A percentile compares a stretch with the other conserved stretches of the same genome.
Evolutionary conservation across 2,888 invertebrate genomes (phyloP).

Genomic region (Drosophila longiperda): DNA sequence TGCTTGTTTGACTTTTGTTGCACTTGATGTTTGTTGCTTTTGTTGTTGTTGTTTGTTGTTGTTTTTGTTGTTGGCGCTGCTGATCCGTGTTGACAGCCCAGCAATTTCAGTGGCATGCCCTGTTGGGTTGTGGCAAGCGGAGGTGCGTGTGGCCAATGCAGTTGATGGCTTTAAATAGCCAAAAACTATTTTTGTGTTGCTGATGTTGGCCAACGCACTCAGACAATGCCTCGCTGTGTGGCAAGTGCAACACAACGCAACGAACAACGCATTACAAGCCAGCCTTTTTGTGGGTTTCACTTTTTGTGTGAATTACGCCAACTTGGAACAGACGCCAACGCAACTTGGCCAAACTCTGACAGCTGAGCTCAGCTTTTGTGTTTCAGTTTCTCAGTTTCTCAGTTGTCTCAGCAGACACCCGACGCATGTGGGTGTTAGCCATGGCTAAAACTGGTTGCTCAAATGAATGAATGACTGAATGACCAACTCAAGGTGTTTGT

Average conservation of each 20-base stretch:
- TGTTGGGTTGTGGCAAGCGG: neutral
- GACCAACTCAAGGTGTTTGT: conserved; percentile 43
- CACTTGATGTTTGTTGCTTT: conserved; percentile 3
- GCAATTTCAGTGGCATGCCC: conserved; percentile 50
- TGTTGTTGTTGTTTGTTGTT: conserved; percentile 6
- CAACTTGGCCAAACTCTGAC: conserved; percentile 13
- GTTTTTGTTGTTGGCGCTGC: conserved; percentile 12
- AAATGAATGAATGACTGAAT: conserved; percentile 7
- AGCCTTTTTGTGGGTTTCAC: conserved; percentile 25
- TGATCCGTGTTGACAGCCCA: conserved; percentile 49
- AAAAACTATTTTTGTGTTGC: conserved; percentile 41
- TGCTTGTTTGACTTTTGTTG: conserved; percentile 55
- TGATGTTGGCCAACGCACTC: conserved; percentile 24
- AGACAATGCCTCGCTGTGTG: conserved; percentile 21
- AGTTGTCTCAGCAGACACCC: neutral
- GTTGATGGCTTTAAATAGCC: conserved; percentile 53
- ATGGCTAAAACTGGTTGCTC: conserved; percentile 52
- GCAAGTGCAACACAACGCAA: conserved; percentile 44
- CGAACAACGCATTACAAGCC: conserved; percentile 31
- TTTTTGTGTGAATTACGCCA: conserved; percentile 45
- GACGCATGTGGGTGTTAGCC: conserved; percentile 54
- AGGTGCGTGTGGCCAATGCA: conserved; percentile 60
- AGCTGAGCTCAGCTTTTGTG: conserved; percentile 38
- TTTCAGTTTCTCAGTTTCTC: conserved; percentile 16
- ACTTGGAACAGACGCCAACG: conserved; percentile 42